Evolutionary conservation across 1,140 invertebrate species (phyloP), one percentile per base, ranked within the genome.

Genomic region (Micrasema longulum): DNA sequence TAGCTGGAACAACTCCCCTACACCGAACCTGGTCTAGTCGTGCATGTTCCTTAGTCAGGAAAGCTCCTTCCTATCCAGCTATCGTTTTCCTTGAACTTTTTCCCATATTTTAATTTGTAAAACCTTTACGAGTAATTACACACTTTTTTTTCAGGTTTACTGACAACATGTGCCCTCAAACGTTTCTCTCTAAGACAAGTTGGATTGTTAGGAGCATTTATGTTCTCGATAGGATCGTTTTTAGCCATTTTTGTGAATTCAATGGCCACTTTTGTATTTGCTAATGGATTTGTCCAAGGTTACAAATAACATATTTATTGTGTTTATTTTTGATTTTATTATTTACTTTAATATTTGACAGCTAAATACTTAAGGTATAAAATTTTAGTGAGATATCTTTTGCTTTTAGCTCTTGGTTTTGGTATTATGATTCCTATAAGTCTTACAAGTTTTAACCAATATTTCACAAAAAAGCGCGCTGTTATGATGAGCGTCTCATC

Each of bases 171-270:
- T 69, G 83, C 82, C 0, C 73, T 85, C 26, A 84, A 84, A 71
- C 81, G 79, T 41, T 84, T 83, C 74, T 79, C 82, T 1, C 82
- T 84, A 60, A 77, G 84, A 18, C 83, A 85, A 79, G 82, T 84
- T 9, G 84, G 31, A 79, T 1, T 76, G 22, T 10, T 81, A 83
- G 31, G 80, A 80, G 53, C 81, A 77, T 3, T 84, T 74, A 22
- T 80, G 79, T 9, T 80, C 68, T 78, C 81, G 12, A n/a, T 82
- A 7, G 86, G 86, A 47, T 79, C 87, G 22, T 76, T 86, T 10
- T 53, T 86, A 14, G 86, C 87, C 10, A 81, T 87, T 60, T 89
- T 89, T 68, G 86, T 86, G 0, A 83, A 78, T 9, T 82, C 78
- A 3, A 79, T 84, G 22, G 16, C 74, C 35, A 77, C 84, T 41